These are phyloP conservation scores for Mola mola DNA, from an alignment of 2,113 vertebrate genomes.

Conservation along the genomic window DNA sequence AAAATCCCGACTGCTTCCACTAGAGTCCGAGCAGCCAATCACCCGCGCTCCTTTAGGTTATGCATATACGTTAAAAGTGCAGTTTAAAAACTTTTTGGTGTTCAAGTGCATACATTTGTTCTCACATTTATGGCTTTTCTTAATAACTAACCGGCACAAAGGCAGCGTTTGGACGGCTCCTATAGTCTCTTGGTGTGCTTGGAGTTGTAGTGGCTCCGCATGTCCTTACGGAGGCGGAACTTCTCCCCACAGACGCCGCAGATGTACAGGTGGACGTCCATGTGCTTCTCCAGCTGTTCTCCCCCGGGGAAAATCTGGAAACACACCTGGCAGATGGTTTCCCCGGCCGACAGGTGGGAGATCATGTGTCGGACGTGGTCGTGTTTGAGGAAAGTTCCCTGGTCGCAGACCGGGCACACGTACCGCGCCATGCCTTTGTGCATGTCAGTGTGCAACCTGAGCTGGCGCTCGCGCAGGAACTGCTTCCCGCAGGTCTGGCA, in stretches of 20 bases:
- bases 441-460: constrained; percentile 98
- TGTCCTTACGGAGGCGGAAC: constrained; percentile 98
- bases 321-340: constrained; percentile 99
- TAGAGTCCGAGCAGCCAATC: too few relatives aligned
- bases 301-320: constrained; percentile 97
- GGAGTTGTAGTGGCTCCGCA: constrained; percentile 97
- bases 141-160: constrained; percentile 19
- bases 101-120: constrained; percentile 76
- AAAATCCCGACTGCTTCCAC: too few relatives aligned
- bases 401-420: constrained; percentile 96
- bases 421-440: constrained; percentile 98
- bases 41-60: constrained; percentile 29
- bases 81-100: constrained; percentile 73
- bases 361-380: constrained; percentile 99
- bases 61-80: constrained; percentile 76
- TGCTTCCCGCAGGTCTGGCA: constrained; percentile 98
- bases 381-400: constrained; percentile 98
- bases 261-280: constrained; percentile 98
- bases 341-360: constrained; percentile 94
- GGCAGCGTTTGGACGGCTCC: background rate
- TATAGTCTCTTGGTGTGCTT: constrained; percentile 93
- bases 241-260: constrained; percentile 98
- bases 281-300: constrained; percentile 95
- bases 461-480: constrained; percentile 96
- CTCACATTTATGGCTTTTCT: constrained; percentile 83